Conservation (phyloP, 2,113 vertebrate species). For the Ariopsis seemanni region DNA sequence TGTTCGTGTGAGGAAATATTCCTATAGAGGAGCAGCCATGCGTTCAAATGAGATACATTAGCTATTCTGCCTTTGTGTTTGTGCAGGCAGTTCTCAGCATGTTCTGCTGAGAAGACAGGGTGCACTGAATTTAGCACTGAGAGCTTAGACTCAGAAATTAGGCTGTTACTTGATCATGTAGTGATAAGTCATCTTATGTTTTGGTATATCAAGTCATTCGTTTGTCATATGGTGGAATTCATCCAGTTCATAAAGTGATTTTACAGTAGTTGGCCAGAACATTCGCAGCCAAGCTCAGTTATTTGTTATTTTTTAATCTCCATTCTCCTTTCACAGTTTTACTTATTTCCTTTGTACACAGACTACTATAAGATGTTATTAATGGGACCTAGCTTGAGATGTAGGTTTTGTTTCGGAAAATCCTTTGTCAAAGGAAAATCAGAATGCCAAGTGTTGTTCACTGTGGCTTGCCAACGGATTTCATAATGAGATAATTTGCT, state of each 20-base stretch:
- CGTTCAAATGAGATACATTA: conserved; percentile 75
- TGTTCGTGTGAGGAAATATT: conserved; percentile 69
- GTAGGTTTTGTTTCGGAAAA: background rate
- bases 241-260: background rate
- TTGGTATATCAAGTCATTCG: background rate
- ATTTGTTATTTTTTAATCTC: background rate
- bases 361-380: background rate
- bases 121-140: conserved; percentile 50
- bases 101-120: conserved; percentile 63
- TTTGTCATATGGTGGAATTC: background rate
- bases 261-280: background rate
- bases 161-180: background rate
- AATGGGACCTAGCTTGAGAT: background rate
- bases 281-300: background rate
- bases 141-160: background rate
- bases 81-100: conserved; percentile 74
- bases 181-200: background rate
- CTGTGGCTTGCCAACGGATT: conserved; percentile 36
- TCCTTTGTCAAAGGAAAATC: conserved; percentile 14
- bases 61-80: conserved; percentile 70
- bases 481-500: conserved; percentile 59
- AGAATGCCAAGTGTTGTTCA: conserved; percentile 1
- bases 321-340: background rate
- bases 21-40: conserved; percentile 71
- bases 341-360: background rate